Evolutionary conservation across 2,797 vertebrate genomes (phyloP).

Genomic region (Enteromius fasciolatus): DNA sequence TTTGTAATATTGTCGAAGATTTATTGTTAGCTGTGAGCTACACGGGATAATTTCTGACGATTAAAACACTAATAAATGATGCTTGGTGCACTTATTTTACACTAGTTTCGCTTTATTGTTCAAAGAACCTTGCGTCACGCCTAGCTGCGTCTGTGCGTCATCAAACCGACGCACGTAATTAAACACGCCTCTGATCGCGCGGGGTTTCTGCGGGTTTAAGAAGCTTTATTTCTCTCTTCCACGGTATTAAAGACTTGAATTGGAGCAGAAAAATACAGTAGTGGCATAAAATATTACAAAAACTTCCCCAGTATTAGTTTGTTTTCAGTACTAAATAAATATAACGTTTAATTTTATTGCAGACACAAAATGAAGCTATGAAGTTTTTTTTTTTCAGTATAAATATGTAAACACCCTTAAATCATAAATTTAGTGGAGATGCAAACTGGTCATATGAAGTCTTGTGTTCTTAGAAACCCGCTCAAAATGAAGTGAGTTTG

Average conservation of each 20-base stretch:
- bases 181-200: background rate
- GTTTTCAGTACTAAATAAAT: background rate
- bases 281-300: background rate
- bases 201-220: background rate
- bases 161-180: background rate
- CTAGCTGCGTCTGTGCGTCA: background rate
- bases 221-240: background rate
- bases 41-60: rapidly evolving
- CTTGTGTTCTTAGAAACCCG: no score
- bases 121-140: background rate
- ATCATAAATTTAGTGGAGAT: no score
- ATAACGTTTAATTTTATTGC: background rate
- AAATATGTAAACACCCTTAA: no score
- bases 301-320: background rate
- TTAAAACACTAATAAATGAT: no score
- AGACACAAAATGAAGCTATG: no score
- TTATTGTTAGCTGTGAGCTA: background rate
- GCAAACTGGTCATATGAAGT: no score
- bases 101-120: background rate
- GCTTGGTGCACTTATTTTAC: background rate
- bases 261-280: background rate
- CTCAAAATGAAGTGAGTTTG: no score
- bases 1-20: background rate
- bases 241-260: background rate
- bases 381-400: no score